A percentile compares a stretch with the other conserved stretches of the same genome.
Conservation (phyloP, 2,888 invertebrate genomes). For the Endomychus coccineus region DNA sequence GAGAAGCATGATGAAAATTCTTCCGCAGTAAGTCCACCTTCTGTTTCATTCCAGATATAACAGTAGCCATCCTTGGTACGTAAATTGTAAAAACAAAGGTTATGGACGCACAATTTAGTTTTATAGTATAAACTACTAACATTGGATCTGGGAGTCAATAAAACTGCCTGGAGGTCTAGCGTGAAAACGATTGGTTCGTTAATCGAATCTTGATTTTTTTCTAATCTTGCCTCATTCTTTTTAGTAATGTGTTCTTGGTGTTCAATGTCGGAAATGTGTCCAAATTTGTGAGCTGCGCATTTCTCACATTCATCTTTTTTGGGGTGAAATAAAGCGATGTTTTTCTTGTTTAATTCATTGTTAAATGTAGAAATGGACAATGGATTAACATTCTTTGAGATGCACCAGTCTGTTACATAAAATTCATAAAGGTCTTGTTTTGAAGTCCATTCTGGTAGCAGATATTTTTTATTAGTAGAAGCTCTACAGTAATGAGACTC, state of each 20-base stretch:
- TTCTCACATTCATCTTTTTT: slow-evolving; percentile 9
- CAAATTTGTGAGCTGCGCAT: slow-evolving; percentile 10
- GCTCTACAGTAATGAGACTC: no score
- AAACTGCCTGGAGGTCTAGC: slow-evolving; percentile 17
- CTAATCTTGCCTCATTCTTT: slow-evolving; percentile 15
- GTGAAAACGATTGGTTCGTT: slow-evolving; percentile 11
- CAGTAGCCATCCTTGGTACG: slow-evolving; percentile 15
- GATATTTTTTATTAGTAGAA: no score
- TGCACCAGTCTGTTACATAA: no score
- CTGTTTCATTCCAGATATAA: slow-evolving; percentile 18
- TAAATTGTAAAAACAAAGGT: slow-evolving; percentile 16
- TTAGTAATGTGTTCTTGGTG: slow-evolving; percentile 11
- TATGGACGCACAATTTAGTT: slow-evolving; percentile 17
- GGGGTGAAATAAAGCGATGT: slow-evolving; percentile 2
- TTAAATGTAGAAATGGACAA: no score
- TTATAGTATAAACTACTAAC: slow-evolving; percentile 17
- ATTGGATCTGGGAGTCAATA: slow-evolving; percentile 15
- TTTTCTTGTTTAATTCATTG: background rate
- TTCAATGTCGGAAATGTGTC: slow-evolving; percentile 11
- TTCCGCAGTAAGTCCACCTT: slow-evolving; percentile 14
- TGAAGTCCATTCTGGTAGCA: no score
- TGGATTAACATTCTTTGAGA: no score
- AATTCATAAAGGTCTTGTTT: no score
- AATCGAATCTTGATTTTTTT: slow-evolving; percentile 11
- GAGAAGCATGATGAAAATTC: slow-evolving; percentile 10